Evolutionary conservation across 1,140 invertebrate species (phyloP).

Genomic region (Drosophila auraria): DNA sequence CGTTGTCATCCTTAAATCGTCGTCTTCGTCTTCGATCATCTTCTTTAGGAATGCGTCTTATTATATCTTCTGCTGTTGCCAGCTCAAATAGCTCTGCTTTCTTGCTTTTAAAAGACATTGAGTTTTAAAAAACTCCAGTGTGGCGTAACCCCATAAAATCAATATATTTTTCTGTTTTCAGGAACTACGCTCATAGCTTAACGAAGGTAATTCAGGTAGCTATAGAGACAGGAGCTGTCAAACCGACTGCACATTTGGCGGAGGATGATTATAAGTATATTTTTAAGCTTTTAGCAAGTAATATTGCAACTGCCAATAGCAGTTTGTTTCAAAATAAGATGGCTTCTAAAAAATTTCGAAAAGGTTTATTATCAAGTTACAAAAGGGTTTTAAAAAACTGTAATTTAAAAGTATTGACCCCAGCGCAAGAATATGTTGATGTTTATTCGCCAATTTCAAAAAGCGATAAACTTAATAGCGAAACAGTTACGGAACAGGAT

Average conservation of each 20-base stretch:
- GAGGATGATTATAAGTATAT: not conserved
- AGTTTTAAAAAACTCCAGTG: no score
- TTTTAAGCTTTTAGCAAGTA: not conserved
- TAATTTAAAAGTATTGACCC: not conserved
- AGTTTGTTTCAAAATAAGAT: not conserved
- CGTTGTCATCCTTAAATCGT: no score
- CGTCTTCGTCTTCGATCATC: no score
- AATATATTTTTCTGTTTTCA: not conserved
- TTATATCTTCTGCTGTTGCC: no score
- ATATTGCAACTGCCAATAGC: no score
- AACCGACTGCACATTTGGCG: not conserved
- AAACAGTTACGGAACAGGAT: not conserved
- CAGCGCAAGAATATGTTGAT: not conserved
- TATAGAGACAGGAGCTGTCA: not conserved
- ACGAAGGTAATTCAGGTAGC: not conserved
- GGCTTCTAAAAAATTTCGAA: not conserved
- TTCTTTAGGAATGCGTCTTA: no score
- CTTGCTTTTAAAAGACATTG: no score
- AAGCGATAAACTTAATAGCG: not conserved
- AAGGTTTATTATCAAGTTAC: not conserved
- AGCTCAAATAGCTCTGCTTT: no score
- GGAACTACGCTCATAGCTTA: not conserved
- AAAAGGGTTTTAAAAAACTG: not conserved
- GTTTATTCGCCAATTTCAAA: not conserved
- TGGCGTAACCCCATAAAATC: no score